These are phyloP conservation scores for Leptopilina boulardi DNA, from an alignment of 1,140 invertebrate genomes.

Conservation along the genomic window DNA sequence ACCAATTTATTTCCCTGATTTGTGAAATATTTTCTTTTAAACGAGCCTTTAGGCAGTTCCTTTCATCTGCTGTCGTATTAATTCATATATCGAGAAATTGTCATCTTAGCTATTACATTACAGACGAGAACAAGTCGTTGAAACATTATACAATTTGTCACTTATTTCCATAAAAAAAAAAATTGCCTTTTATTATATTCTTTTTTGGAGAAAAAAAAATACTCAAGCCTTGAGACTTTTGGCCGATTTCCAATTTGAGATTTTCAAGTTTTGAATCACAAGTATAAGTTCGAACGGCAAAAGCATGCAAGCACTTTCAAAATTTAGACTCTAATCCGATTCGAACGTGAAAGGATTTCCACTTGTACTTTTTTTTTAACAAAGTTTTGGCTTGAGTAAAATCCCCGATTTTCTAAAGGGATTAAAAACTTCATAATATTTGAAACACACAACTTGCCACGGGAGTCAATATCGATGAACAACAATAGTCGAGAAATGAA, in stretches of 20 bases:
- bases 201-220: background rate
- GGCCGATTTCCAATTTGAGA: background rate
- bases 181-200: background rate
- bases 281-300: background rate
- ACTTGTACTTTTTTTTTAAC: conserved; percentile 9
- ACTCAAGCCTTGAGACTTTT: conserved; percentile 4
- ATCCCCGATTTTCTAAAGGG: background rate
- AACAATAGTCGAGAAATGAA: conserved; percentile 10
- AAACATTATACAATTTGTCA: background rate
- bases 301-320: conserved; percentile 17
- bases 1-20: background rate
- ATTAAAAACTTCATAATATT: conserved; percentile 23
- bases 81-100: background rate
- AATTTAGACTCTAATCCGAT: conserved; percentile 1
- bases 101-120: conserved; percentile 11
- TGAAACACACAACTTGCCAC: background rate
- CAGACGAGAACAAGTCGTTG: background rate
- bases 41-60: background rate
- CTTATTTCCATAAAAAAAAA: background rate
- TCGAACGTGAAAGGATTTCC: background rate
- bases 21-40: background rate
- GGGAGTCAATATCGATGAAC: background rate
- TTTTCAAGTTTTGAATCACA: conserved; percentile 7
- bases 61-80: background rate
- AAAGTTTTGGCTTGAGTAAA: background rate